Evolutionary conservation across 2,113 vertebrate genomes (phyloP), one percentile per base, ranked within the genome.

Genomic region (Pelobates fuscus): DNA sequence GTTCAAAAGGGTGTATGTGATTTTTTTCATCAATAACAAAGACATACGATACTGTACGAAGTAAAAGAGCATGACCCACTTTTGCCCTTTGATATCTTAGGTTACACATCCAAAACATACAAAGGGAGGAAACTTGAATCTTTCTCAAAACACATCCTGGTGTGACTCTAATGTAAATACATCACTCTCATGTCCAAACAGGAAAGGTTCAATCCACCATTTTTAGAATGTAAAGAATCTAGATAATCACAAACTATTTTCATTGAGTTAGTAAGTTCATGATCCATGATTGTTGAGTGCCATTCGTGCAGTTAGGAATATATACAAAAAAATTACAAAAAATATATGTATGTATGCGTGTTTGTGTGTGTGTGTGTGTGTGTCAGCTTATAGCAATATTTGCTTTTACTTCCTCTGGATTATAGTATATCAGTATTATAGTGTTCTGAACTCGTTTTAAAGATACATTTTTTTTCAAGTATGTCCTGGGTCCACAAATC

Each of bases 111-210:
- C 57, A 60, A 68, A 64, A 29, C 55, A 68, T 77, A 68, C 65
- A 77, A 77, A 68, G 52, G 43, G 26, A 68, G 73, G 73, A 77
- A 77, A 68, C 57, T 20, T 67, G 62, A 77, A 46, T 61, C 55
- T 61, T 77, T 68, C 57, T 68, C 26, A 68, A 77, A 77, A 68
- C 73, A 77, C 65, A 77, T 67, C 64, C 73, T 68, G 73, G 64
- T 77, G 63, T 75, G 54, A 75, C 52, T 44, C 49, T 59, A 67
- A 75, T 49, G 64, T 75, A 75, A 75, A 75, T 75, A 75, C 72
- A 67, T 66, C 20, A 27, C 25, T 75, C 72, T 75, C 63, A 75
- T 75, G 64, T 75, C 63, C 54, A 75, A 75, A 75, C 72, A 75
- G 54, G 72, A 75, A 75, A 59, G 5, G 60, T 23, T 54, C 25